A percentile compares a stretch with the other conserved stretches of the same genome.
Conservation (phyloP, 2,113 vertebrate genomes). For the Oncorhynchus tshawytscha region DNA sequence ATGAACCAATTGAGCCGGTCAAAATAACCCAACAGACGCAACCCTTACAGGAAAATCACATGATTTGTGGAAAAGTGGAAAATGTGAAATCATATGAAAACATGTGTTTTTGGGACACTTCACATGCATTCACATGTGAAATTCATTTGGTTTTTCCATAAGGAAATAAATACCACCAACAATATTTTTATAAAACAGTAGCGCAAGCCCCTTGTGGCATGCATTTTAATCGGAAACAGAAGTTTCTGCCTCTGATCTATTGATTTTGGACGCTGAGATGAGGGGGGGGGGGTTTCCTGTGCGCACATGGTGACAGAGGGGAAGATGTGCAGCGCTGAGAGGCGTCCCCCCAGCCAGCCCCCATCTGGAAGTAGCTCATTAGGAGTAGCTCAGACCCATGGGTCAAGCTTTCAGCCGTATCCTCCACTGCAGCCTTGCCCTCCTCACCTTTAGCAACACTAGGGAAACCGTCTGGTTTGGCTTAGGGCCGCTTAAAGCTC, state of each 20-base stretch:
- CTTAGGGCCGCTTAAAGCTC: conserved; percentile 22
- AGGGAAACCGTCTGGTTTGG: conserved; percentile 32
- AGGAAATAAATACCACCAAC: background rate
- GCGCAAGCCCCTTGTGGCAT: background rate
- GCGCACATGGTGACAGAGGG: background rate
- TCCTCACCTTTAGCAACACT: conserved; percentile 17
- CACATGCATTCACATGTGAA: no score
- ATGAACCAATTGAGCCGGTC: background rate
- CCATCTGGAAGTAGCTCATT: conserved; percentile 24
- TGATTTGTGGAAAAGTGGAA: no score
- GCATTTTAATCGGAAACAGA: background rate
- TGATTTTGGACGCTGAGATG: conserved; percentile 1
- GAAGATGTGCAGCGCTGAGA: background rate
- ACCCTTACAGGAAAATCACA: no score
- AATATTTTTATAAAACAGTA: background rate
- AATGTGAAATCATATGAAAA: no score
- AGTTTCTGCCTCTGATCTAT: conserved; percentile 3
- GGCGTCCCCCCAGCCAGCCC: background rate
- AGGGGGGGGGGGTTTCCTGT: conserved; percentile 4
- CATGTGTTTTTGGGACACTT: no score
- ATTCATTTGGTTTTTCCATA: no score
- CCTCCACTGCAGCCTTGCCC: background rate
- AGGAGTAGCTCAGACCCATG: conserved; percentile 8
- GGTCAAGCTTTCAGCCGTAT: background rate
- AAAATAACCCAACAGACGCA: background rate